Conservation (phyloP, 35 echinoderm and acorn worm species). For the Acanthaster planci region DNA sequence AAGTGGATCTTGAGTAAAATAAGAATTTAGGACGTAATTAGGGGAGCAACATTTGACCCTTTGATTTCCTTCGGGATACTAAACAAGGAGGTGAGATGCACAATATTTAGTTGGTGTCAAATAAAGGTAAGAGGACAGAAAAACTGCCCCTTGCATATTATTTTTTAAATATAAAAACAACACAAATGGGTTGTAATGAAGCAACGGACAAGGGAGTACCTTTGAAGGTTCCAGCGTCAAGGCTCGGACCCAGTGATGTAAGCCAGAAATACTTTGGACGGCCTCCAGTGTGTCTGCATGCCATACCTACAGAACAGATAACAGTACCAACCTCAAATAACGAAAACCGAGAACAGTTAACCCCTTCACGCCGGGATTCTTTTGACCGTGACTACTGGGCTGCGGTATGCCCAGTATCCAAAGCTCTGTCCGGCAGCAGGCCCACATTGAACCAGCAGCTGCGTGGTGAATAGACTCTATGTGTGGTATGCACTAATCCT, state of each 20-base stretch:
- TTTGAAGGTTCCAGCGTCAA: slow-evolving; percentile 75
- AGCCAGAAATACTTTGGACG: slow-evolving; percentile 66
- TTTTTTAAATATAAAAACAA: too few species aligned
- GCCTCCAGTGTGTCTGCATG: slow-evolving; percentile 69
- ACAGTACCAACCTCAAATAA: not conserved
- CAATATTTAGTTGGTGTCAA: slow-evolving; percentile 12
- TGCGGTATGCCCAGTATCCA: too few species aligned
- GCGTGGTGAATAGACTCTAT: too few species aligned
- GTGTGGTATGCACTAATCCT: too few species aligned
- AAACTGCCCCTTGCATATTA: too few species aligned
- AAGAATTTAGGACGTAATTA: not conserved
- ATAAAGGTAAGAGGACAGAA: too few species aligned
- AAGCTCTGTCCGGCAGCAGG: too few species aligned
- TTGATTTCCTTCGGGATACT: not conserved
- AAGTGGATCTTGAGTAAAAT: not conserved
- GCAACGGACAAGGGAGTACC: slow-evolving; percentile 26
- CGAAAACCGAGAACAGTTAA: too few species aligned
- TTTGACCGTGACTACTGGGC: too few species aligned
- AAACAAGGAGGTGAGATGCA: not conserved
- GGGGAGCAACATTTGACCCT: not conserved
- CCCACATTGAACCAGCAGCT: too few species aligned
- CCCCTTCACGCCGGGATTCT: too few species aligned
- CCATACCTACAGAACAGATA: slow-evolving; percentile 75
- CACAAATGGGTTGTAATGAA: too few species aligned
- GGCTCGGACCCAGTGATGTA: slow-evolving; percentile 88